Evolutionary conservation across 2,797 vertebrate genomes (phyloP), one percentile per base, ranked within the genome.

Genomic region (Spinibarbus caldwelli): DNA sequence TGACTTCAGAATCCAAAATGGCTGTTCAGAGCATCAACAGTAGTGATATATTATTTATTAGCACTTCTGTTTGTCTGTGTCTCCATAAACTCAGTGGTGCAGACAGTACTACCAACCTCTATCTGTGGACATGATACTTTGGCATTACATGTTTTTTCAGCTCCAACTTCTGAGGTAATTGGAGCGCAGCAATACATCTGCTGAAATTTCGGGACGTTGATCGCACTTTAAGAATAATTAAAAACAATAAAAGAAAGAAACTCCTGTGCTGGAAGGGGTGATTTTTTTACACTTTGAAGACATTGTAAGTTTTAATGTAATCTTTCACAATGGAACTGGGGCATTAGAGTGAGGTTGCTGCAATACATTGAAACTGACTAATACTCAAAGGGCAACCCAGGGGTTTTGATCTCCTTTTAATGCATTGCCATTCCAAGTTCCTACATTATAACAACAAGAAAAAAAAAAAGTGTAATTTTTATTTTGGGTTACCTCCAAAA

Each of bases 221-320:
- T 23, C 0, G 6, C 31, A 57, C 49, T 12, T 26, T 57, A n/a
- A 57, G 12, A 57, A 38, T 8, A 41, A 5, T 36, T 54, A 10
- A 64, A 76, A 67, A 34, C 19, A 72, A 72, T 45, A 2, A 34
- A 47, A 82, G 66, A 54, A 34, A 47, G 59, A 59, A 67, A 76
- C n/a, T n/a, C 9, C 5, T 57, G 43, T 19, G 21, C 14, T 26
- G 7, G 64, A 52, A 47, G 23, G 17, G 9, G 11, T 79, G 14
- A 15, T 21, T 21, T 82, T 83, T 57, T 71, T 78, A 66, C 57
- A 66, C 86, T 86, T 84, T 84, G 76, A 83, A 83, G 73, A 82
- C 52, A n/a, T n/a, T n/a, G 43, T 54, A 64, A 36, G 36, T 78
- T 64, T 43, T 64, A 41, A 71, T 88, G 59, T 80, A 75, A 80